Base-by-base conservation (phyloP, 1,140 invertebrate species). In the Drosophila malerkotliana region DNA sequence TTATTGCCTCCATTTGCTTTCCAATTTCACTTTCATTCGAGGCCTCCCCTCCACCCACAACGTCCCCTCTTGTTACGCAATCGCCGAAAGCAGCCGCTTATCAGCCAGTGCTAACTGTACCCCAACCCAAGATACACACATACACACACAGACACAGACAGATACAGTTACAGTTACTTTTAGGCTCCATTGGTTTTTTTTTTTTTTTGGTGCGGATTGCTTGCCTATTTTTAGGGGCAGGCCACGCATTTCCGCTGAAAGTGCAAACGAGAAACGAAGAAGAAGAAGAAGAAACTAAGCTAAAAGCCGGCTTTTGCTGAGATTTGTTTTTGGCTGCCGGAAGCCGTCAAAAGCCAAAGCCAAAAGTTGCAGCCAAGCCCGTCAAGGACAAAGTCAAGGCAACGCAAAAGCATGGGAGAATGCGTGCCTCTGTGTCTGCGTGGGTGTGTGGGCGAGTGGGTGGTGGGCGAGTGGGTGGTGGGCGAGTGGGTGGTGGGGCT, bases 371-470 rank as follows among this genome's bases (percentile, higher is more conserved):
- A 74, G 60, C 34, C 60, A 48, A 56, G 72, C 62, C 62, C 59
- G 62, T 76, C 73, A 77, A 77, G 73, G 73, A 68, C 73, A 77
- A 76, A 77, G 63, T 77, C 73, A 76, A 76, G 73, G 73, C 73
- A 54, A 21, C 30, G 52, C 14, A 12, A 28, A 28, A 37, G 45
- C 51, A 59, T 28, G 45, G 45, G 12, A 24, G 66, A n/a, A 60
- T 48, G 45, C 7, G 18, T 21, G 34, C 15, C 18, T 26, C 45
- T n/a, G 18, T 26, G 52, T 5, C 26, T 41, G 7, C 14, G 9
- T 9, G 30, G 32, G 5, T 26, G 18, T 1, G 45, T 12, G 51
- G n/a, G 15, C 5, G 15, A 0, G 30, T 54, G 52, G 21, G 47
- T 34, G 53, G 12, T 30, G 10, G 60, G 24, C n/a, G n/a, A n/a